phyloP scores from a whole-genome alignment of 2,113 vertebrate genomes.

The Microcebus lehilahytsara region DNA sequence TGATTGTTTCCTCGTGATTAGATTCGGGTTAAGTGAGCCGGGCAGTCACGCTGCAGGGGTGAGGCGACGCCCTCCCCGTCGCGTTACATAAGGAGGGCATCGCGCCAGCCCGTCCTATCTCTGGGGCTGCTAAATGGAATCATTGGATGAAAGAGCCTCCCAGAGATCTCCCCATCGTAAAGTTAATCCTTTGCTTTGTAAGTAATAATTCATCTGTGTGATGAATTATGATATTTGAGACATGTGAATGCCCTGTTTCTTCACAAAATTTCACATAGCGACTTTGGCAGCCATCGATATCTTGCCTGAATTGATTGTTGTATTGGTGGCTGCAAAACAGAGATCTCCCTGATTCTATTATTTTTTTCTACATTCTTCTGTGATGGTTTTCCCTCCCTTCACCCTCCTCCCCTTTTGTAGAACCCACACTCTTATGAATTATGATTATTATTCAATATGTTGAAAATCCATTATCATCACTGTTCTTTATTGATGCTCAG shows the following conservation, averaged over 20 bases:
- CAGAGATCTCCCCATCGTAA: neutral
- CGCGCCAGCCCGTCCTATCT: neutral
- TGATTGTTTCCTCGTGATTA: slow-evolving; percentile 43
- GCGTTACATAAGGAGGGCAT: neutral
- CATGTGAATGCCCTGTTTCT: neutral
- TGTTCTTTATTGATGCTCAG: neutral
- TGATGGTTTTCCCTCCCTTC: neutral
- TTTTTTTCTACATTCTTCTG: neutral
- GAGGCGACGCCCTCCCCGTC: neutral
- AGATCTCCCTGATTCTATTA: neutral
- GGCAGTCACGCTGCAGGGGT: neutral
- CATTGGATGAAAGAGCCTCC: neutral
- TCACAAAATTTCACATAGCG: neutral
- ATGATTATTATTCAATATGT: neutral
- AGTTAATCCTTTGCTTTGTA: slow-evolving; percentile 22
- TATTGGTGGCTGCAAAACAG: neutral
- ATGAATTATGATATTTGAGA: neutral
- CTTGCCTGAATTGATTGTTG: neutral
- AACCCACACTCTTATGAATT: neutral
- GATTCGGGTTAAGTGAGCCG: neutral
- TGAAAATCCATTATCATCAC: neutral
- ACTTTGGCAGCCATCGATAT: neutral
- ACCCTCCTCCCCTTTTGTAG: neutral
- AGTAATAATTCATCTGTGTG: slow-evolving; percentile 7
- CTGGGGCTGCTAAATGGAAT: neutral